These are phyloP conservation scores for Rotaria sp. DNA, from an alignment of 2,888 invertebrate genomes.

Conservation along the genomic window DNA sequence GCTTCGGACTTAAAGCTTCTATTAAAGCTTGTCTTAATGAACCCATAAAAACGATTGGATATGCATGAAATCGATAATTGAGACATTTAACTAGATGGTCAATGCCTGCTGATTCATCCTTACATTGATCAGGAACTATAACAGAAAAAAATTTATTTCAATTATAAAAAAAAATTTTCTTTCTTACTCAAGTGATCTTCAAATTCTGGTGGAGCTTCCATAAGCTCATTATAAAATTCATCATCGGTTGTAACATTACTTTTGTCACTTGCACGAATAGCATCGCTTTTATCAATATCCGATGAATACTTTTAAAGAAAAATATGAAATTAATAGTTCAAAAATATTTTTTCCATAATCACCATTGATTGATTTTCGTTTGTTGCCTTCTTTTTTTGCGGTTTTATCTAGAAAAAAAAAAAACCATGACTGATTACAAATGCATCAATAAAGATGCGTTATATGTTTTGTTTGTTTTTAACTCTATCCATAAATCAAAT, in stretches of 20 bases:
- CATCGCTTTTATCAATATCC: background rate
- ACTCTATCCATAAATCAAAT: background rate
- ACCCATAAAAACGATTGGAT: background rate
- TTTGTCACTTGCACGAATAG: background rate
- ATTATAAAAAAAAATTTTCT: background rate
- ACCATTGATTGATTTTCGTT: background rate
- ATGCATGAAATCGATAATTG: background rate
- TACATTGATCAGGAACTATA: conserved; percentile 4
- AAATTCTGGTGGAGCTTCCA: background rate
- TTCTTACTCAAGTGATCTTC: conserved; percentile 11
- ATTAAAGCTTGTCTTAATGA: background rate
- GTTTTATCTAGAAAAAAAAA: background rate
- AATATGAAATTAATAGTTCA: background rate
- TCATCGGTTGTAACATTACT: background rate
- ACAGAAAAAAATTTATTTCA: background rate
- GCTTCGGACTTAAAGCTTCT: background rate
- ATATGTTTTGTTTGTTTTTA: background rate
- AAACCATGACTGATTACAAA: background rate
- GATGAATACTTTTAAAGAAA: background rate
- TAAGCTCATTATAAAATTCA: background rate
- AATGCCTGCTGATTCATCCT: background rate
- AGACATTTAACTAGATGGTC: background rate
- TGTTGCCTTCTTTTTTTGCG: background rate
- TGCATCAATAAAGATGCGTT: background rate
- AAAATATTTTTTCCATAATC: background rate